phyloP scores from a whole-genome alignment of 1,140 invertebrate species.

The Steinernema feltiae region DNA sequence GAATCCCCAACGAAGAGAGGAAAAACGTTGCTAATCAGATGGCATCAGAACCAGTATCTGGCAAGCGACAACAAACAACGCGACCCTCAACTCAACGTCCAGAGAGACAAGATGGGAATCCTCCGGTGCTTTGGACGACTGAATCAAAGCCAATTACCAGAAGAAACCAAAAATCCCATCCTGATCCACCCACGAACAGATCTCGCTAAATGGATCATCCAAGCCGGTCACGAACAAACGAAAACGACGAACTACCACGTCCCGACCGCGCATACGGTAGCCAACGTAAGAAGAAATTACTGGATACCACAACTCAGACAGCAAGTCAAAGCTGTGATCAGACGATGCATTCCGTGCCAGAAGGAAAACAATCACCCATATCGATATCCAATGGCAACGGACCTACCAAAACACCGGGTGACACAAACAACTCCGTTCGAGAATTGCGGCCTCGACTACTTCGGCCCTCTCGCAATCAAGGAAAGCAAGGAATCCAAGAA shows the following conservation, averaged over 20 bases:
- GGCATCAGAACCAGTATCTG: neutral
- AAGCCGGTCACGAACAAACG: neutral
- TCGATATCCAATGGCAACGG: constrained; percentile 1
- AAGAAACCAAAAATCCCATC: constrained; percentile 14
- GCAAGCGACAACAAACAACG: neutral
- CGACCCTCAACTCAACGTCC: neutral
- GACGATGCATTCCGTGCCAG: constrained; percentile 11
- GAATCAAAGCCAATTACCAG: neutral
- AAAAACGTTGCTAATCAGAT: neutral
- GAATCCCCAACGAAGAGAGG: neutral
- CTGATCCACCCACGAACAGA: neutral
- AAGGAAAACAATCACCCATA: neutral
- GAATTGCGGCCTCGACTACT: constrained; percentile 6
- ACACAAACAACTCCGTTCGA: neutral
- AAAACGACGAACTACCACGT: neutral
- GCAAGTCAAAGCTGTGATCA: neutral
- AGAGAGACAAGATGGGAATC: constrained; percentile 2
- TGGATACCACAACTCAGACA: constrained; percentile 14
- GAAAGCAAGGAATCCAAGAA: neutral
- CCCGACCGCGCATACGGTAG: neutral
- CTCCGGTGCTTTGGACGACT: constrained; percentile 17
- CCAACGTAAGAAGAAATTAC: neutral
- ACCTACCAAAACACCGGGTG: constrained; percentile 14
- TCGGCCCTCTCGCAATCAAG: constrained; percentile 18
- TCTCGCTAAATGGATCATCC: constrained; percentile 16